Evolutionary conservation across 1,140 invertebrate species (phyloP), one percentile per base, ranked within the genome.

Genomic region (Venustaconcha ellipsiformis): DNA sequence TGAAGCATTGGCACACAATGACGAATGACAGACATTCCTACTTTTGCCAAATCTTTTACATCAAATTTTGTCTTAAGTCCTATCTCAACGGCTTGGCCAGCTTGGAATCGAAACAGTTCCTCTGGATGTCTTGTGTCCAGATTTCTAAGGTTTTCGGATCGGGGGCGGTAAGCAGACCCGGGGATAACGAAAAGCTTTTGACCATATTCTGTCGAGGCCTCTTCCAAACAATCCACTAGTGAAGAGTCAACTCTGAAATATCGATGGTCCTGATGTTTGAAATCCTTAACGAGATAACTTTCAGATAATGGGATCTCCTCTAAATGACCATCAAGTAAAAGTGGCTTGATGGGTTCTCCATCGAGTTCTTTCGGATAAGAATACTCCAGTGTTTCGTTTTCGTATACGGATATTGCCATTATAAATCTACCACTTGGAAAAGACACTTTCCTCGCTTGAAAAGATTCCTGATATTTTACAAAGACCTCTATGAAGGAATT

Each of bases 11-110:
- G 63, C 12, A 26, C 20, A 64, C 63, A 64, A 26, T 64, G 20
- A 15, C 63, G 15, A 5, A 64, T 64, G 20, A 64, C 20, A n/a
- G 63, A 64, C 13, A 14, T 64, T n/a, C 63, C 63, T 0, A 64
- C 20, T 64, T 64, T 64, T 15, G 30, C 63, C 20, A 64, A 15
- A 64, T 64, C 63, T 3, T 23, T 23, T 26, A 14, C 30, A 23
- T 23, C 20, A 30, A 14, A 26, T 64, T 15, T 14, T 14, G 14
- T 64, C 30, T 30, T 5, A 18, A 66, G 72, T 62, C 68, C 68
- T 20, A 74, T 58, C 63, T 74, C 72, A 30, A 74, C 65, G 20
- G 72, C 57, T 62, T 74, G 72, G 37, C 72, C 72, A 65, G 68
- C 68, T 60, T 68, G 57, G 48, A 57, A 74, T 58, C 72, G 59